Evolutionary conservation across 53 echinoderm and acorn worm species (phyloP), one percentile per base, ranked within the genome.

Genomic region (Astropecten irregularis): DNA sequence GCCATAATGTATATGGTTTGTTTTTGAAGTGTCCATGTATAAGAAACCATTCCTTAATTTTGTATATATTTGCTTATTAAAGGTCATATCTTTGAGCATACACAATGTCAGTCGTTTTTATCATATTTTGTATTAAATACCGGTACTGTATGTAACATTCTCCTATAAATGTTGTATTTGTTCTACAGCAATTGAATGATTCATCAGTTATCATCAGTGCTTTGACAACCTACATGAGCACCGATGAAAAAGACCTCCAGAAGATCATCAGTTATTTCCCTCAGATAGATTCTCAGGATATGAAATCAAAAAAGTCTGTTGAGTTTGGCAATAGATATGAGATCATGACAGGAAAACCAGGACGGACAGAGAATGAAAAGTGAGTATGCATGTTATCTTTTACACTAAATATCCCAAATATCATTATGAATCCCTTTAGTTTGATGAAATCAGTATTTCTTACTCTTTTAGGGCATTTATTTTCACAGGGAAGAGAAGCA

Each of bases 161-260:
- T n/a, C n/a, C n/a, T n/a, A n/a, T n/a, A n/a, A n/a, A n/a, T n/a
- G n/a, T n/a, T n/a, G n/a, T n/a, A n/a, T 32, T 83, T 27, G 19
- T 27, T 16, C 22, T 48, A 18, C 82, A 99, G 99, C 99, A 99
- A 99, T 66, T 99, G 90, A 99, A 99, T 86, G 99, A 99, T 58
- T 99, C 99, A 7, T 95, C 95, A 0, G 90, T 95, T 28, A 99
- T 99, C 59, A 90, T 99, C 54, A 99, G 99, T 83, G 86, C 92
- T 25, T 71, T 99, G 67, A 85, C 95, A 5, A 90, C 94, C 19
- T 93, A 85, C 77, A 92, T 92, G 90, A 84, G 82, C 32, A 92
- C 94, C 0, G 92, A 96, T 9, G 83, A 99, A 63, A 93, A 99
- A 51, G 92, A 99, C 68, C 83, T 99, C 7, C 51, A 56, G 21